A percentile compares a stretch with the other conserved stretches of the same genome.
phyloP scores from a whole-genome alignment of 2,113 vertebrate species.

The Aviceda subcristata region DNA sequence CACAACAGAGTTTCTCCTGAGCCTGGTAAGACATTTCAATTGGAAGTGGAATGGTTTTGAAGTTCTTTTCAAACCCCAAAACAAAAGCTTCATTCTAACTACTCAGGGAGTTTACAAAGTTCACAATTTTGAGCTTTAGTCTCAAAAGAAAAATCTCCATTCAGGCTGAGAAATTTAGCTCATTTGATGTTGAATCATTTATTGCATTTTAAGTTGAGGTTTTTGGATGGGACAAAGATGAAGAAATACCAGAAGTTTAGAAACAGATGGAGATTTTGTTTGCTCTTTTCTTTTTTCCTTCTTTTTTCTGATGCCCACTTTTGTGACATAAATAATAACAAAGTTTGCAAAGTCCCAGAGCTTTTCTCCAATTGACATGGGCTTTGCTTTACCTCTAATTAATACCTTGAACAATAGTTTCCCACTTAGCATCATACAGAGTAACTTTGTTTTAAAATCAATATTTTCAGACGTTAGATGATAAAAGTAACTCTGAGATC shows the following conservation, averaged over 20 bases:
- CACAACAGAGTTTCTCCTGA: not conserved
- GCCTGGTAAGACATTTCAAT: not conserved
- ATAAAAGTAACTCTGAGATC: not conserved
- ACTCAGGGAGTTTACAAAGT: not conserved
- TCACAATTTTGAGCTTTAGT: not conserved
- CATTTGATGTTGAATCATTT: conserved; percentile 4
- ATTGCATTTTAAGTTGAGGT: not conserved
- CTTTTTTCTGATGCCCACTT: not conserved
- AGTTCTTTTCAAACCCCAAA: conserved; percentile 37
- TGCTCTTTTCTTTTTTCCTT: not conserved
- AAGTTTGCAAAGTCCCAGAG: not conserved
- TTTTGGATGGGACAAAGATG: not conserved
- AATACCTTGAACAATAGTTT: conserved; percentile 20
- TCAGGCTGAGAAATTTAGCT: not conserved
- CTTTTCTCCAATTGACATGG: not conserved
- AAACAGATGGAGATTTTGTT: not conserved
- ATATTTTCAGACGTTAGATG: not conserved
- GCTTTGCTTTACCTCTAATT: conserved; percentile 33
- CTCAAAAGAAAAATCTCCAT: conserved; percentile 7
- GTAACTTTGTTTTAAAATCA: not conserved
- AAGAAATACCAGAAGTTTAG: not conserved
- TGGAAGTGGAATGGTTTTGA: conserved; percentile 11
- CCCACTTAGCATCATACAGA: not conserved
- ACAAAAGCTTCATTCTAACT: conserved; percentile 35
- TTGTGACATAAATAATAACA: not conserved